Conservation (phyloP, 2,113 vertebrate genomes). For the Willisornis vidua region DNA sequence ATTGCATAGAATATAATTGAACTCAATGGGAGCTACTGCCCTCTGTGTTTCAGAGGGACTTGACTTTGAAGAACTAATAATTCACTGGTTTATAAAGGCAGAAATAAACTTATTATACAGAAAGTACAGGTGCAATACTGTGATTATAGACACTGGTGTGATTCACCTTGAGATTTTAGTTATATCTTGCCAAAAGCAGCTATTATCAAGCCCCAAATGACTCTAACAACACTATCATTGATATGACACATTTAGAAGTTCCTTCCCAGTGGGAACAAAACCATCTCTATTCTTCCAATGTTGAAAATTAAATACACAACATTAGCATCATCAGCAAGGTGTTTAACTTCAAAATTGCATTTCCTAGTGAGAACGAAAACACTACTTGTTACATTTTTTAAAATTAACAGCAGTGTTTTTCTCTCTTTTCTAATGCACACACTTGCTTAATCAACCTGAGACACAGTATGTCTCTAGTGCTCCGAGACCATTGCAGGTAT, state of each 20-base stretch:
- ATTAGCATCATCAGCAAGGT: constrained; percentile 66
- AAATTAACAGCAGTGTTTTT: constrained; percentile 46
- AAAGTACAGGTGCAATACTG: neutral
- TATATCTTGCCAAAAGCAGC: constrained; percentile 56
- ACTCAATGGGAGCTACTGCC: constrained; percentile 35
- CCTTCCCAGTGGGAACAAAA: constrained; percentile 64
- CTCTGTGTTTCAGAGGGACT: constrained; percentile 25
- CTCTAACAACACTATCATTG: constrained; percentile 37
- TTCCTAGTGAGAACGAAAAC: constrained; percentile 71
- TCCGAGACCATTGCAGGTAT: neutral
- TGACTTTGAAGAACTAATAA: constrained; percentile 50
- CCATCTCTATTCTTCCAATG: constrained; percentile 60
- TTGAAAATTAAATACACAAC: constrained; percentile 71
- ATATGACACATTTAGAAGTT: constrained; percentile 64
- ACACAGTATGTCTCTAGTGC: neutral
- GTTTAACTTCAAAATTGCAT: constrained; percentile 74
- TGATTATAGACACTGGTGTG: neutral
- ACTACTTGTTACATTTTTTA: constrained; percentile 52
- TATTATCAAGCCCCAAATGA: constrained; percentile 54
- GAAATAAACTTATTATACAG: constrained; percentile 43
- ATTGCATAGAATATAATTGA: neutral
- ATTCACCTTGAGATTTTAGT: constrained; percentile 51
- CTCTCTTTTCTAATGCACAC: neutral
- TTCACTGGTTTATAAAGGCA: constrained; percentile 30
- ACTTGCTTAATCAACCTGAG: neutral